Evolutionary conservation across 2,888 invertebrate genomes (phyloP).

Genomic region (Anaspis maculata): DNA sequence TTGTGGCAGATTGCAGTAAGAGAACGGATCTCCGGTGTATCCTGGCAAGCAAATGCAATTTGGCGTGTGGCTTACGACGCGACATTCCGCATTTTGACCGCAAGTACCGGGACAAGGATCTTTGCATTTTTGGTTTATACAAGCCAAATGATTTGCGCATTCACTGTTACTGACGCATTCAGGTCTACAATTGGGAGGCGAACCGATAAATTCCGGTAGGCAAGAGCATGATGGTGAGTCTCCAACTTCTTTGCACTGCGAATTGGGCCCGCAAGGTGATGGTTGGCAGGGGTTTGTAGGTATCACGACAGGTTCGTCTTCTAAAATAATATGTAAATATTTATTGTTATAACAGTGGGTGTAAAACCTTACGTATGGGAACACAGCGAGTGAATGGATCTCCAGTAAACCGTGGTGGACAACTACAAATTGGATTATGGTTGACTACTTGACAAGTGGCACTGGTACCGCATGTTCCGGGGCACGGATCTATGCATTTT

Average conservation of each 20-base stretch:
- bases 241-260: constrained; percentile 53
- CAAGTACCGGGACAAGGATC: constrained; percentile 69
- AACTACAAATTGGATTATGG: constrained; percentile 52
- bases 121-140: constrained; percentile 62
- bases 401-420: constrained; percentile 47
- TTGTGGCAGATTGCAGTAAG: no score
- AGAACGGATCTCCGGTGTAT: constrained; percentile 63
- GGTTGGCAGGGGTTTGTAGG: constrained; percentile 55
- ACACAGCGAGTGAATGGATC: constrained; percentile 62
- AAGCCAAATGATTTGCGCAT: constrained; percentile 58
- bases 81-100: constrained; percentile 61
- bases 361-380: constrained; percentile 30
- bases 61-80: constrained; percentile 66
- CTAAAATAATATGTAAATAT: background rate
- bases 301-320: constrained; percentile 27
- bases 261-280: constrained; percentile 60
- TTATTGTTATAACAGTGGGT: no score
- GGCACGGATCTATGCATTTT: constrained; percentile 54
- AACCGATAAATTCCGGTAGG: constrained; percentile 56
- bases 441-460: constrained; percentile 51
- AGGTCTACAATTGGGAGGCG: constrained; percentile 64
- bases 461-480: constrained; percentile 48
- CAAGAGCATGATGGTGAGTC: constrained; percentile 63
- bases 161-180: constrained; percentile 67
- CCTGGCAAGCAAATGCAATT: constrained; percentile 59